Evolutionary conservation across 2,888 invertebrate species (phyloP), one percentile per base, ranked within the genome.

Genomic region (Mythimna loreyi): DNA sequence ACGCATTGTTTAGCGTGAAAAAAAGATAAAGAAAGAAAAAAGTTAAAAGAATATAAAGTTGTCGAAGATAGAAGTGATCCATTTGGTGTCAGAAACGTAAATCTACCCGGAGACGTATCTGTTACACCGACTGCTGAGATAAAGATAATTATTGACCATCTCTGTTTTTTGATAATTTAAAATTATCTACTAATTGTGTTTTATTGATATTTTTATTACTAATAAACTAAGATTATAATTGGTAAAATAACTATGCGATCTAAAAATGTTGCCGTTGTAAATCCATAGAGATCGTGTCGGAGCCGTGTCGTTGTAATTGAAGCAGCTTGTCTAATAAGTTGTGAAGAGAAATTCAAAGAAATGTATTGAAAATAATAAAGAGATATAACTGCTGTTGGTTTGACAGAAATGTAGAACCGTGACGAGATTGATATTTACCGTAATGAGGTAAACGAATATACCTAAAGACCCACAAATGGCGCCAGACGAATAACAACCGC

Each of bases 1-100:
- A 86, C 89, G 90, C 85, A 91, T 91, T 92, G 93, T 92, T 92
- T 92, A 82, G 85, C 74, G 82, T 75, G 71, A 82, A 83, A 80
- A 82, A 88, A 86, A 87, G 63, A 64, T 66, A 64, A 59, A 59
- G 49, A 68, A 81, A 85, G 83, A 87, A 81, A 87, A 82, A 84
- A 75, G 73, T 78, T 76, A 80, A 81, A 80, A 85, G 84, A 83
- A 80, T 89, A 92, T 92, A 90, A 89, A 92, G 92, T 90, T 92
- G 92, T 92, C 88, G 83, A 79, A 78, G 85, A 70, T 72, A 79
- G 79, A 83, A 77, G 79, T 81, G 83, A 83, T 84, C 80, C 80
- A 78, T 85, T 78, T 75, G 67, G 72, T 83, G 82, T 78, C 69
- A 67, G 69, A 60, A 63, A 70, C 82, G 79, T 83, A 81, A 81